These are phyloP conservation scores for Lycia hirtaria DNA, from an alignment of 2,888 invertebrate species.

Conservation along the genomic window DNA sequence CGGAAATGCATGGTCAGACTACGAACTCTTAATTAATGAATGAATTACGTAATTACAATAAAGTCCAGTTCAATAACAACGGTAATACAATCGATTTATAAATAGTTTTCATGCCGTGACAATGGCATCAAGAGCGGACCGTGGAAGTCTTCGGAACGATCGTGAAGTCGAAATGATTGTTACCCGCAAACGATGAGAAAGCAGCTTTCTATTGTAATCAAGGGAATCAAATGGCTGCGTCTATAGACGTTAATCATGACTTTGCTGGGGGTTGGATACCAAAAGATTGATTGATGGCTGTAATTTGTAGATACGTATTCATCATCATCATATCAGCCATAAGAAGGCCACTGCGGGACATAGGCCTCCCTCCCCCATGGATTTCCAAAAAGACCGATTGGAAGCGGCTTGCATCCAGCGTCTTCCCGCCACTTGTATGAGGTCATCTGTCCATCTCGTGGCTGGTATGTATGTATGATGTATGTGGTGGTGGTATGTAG, in stretches of 20 bases:
- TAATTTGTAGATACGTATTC: too few species aligned
- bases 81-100: constrained; percentile 30
- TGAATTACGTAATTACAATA: constrained; percentile 26
- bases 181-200: constrained; percentile 66
- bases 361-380: too few species aligned
- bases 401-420: too few species aligned
- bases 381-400: too few species aligned
- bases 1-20: too few species aligned
- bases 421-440: too few species aligned
- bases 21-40: too few species aligned
- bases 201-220: constrained; percentile 73
- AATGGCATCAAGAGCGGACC: constrained; percentile 46
- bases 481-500: too few species aligned
- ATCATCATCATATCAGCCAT: too few species aligned
- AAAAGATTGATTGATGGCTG: constrained; percentile 23
- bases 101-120: constrained; percentile 46
- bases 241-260: constrained; percentile 12
- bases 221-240: constrained; percentile 66
- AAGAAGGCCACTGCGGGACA: too few species aligned
- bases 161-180: constrained; percentile 63
- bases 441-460: too few species aligned
- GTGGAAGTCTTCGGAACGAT: constrained; percentile 60
- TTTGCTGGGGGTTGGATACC: constrained; percentile 16
- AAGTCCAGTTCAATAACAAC: constrained; percentile 27
- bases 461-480: too few species aligned